Conservation (phyloP, 2,797 vertebrate genomes). For the Coilia nasus region DNA sequence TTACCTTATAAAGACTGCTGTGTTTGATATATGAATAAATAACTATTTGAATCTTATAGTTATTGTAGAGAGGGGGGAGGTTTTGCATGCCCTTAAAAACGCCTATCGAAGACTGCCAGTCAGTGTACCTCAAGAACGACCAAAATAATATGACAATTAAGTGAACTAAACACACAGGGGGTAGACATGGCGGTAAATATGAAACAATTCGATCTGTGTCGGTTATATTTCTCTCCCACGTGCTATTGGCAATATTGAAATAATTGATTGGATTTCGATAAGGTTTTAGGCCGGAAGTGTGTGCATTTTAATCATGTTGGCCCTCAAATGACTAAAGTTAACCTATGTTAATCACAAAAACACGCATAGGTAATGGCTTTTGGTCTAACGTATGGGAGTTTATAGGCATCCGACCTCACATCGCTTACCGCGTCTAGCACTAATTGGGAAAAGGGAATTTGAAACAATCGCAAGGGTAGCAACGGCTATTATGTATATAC, state of each 20-base stretch:
- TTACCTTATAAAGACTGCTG: conserved; percentile 73
- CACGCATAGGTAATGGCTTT: not conserved
- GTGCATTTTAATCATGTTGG: conserved; percentile 7
- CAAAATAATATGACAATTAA: conserved; percentile 44
- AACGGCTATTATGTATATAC: conserved; percentile 91
- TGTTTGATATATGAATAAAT: conserved; percentile 39
- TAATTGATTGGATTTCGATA: conserved; percentile 38
- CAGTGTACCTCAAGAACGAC: conserved; percentile 44
- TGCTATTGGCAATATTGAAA: conserved; percentile 70
- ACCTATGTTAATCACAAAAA: not conserved
- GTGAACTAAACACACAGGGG: conserved; percentile 25
- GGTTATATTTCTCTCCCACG: conserved; percentile 56
- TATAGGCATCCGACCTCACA: conserved; percentile 36
- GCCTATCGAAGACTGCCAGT: conserved; percentile 46
- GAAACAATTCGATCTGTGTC: conserved; percentile 37
- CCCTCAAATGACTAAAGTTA: not conserved
- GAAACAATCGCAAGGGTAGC: conserved; percentile 72
- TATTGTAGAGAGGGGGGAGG: conserved; percentile 57
- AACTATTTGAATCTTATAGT: conserved; percentile 40
- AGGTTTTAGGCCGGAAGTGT: conserved; percentile 23
- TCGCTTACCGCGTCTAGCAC: conserved; percentile 58
- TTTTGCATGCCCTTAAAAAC: conserved; percentile 66
- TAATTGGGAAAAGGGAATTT: conserved; percentile 76
- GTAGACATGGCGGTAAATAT: conserved; percentile 13
- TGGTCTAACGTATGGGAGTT: not conserved